Base-by-base conservation (phyloP, 92 coral and sea anemone species). In the Parazoanthus swiftii region DNA sequence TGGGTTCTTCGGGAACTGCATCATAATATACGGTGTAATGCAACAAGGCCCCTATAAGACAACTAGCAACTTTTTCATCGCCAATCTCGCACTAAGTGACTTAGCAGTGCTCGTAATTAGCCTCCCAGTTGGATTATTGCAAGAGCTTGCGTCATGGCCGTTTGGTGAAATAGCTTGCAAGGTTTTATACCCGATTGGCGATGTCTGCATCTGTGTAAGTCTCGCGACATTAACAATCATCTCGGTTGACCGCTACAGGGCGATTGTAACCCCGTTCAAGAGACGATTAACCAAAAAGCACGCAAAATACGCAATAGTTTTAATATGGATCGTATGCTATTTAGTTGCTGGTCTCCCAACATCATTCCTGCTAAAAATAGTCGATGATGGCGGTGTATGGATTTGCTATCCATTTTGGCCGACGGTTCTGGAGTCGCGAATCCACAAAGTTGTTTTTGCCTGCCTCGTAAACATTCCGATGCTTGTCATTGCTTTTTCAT, bases 141-240 rank as follows among this genome's bases (percentile, higher is more conserved):
- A 92, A 75, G 96, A 97, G 59, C 92, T 97, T 51, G 95, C 97
- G 0, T 97, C 99, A 4, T 97, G 99, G 99, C 99, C 98, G 54
- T 97, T 97, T 44, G 99, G 99, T 2, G 99, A 97, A 44, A 71
- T 95, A n/a, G 93, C 98, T 2, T 97, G 99, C 37, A 95, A 95
- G 90, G 93, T 97, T 9, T 89, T 97, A 46, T 97, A 83, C 74
- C 99, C 99, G 23, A 86, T 97, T 5, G 96, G 99, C n/a, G 99
- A 97, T 68, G 99, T 97, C 9, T 97, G 95, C 81, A 85, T 97
- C 43, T 82, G 92, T 71, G 99, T 97, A 25, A 94, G 98, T 13
- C 89, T 97, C 13, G 93, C 96, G 90, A 97, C 99, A 37, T 80
- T 97, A 80, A 97, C 97, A 14, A 93, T 95, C 21, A 94, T 97